Evolutionary conservation across 2,113 vertebrate species (phyloP), one percentile per base, ranked within the genome.

Genomic region (Pardalotus punctatus): DNA sequence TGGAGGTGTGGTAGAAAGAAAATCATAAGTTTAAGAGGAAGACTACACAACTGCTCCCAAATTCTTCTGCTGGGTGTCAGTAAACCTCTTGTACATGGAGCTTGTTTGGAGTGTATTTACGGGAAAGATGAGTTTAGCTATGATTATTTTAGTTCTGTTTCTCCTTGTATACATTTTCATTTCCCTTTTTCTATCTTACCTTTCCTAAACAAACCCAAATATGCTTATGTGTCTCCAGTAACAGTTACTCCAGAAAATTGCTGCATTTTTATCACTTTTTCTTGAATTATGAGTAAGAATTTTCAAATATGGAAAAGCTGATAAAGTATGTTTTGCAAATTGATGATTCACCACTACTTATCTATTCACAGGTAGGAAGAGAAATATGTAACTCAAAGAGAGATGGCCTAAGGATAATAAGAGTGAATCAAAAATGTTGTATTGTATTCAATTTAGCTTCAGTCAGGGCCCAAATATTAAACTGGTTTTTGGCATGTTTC

Each of bases 241-340:
- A 92, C 74, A 16, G 4, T 92, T 93, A 97, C 67, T 24, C 56
- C 83, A 96, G 43, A 93, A 78, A 94, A 93, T 21, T 73, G 72
- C 56, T 92, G 89, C 19, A 81, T 94, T 95, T 93, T 94, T 69
- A 88, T 86, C 83, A 97, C 81, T 93, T 95, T 54, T 84, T 81
- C 51, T 89, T 88, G 86, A 95, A 95, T 93, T 92, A 78, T 78
- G 16, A 97, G 72, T 96, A 95, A 96, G 95, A 96, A 96, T 40
- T 90, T 70, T 94, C 81, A 94, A 90, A 96, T 85, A 71, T 89
- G 40, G 73, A 85, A 91, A 96, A 92, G 71, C 76, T 89, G 91
- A 94, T 82, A 89, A 93, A 96, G 83, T 80, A 73, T 92, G 58
- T 82, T 97, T 96, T 93, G 48, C 76, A 93, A 94, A 91, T 35